Evolutionary conservation across 2,797 vertebrate species (phyloP).

Genomic region (Tamandua tetradactyla): DNA sequence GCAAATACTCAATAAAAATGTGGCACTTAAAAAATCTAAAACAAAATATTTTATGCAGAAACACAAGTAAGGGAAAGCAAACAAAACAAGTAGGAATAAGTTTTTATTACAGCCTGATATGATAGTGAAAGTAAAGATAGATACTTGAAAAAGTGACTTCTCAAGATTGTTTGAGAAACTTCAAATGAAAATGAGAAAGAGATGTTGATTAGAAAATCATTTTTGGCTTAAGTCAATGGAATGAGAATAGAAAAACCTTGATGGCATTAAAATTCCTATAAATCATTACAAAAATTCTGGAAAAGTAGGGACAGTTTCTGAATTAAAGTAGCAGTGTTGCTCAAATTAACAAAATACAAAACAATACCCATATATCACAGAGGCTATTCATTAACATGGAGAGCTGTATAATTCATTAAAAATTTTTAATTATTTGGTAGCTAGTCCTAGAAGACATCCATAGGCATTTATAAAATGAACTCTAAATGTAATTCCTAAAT

Average conservation of each 20-base stretch:
- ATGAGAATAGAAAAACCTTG: background rate
- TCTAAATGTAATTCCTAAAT: background rate
- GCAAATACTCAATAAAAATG: background rate
- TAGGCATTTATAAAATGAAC: background rate
- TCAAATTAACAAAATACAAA: slow-evolving; percentile 5
- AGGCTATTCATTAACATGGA: background rate
- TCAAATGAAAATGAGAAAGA: slow-evolving; percentile 24
- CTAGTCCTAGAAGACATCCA: background rate
- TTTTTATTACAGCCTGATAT: background rate
- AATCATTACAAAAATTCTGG: slow-evolving; percentile 6
- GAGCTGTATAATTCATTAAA: background rate
- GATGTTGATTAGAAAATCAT: background rate
- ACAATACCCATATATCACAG: background rate
- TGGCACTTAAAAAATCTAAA: slow-evolving; percentile 25
- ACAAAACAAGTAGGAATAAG: background rate
- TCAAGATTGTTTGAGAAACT: background rate
- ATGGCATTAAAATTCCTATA: background rate
- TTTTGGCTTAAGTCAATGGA: background rate
- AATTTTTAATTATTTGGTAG: slow-evolving; percentile 6
- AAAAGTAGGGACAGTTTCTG: background rate
- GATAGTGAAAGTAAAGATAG: background rate
- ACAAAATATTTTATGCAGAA: background rate
- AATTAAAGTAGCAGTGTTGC: background rate
- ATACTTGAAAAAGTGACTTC: slow-evolving; percentile 48
- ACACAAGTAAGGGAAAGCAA: background rate